phyloP scores from a whole-genome alignment of 1,140 invertebrate species.

The Caenorhabditis briggsae region DNA sequence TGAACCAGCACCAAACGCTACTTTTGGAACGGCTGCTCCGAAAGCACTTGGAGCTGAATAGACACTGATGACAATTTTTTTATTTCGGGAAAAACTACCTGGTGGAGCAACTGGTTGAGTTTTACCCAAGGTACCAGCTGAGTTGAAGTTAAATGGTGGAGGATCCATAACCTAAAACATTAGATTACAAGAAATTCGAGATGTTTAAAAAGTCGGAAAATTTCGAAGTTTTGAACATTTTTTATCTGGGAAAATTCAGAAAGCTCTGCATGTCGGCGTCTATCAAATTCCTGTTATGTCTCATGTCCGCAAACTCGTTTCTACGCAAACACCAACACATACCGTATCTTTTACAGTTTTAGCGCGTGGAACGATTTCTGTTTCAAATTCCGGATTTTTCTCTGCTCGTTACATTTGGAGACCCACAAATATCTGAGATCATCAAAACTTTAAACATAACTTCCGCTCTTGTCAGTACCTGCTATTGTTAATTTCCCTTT shows the following conservation, averaged over 20 bases:
- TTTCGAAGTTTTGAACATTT: too few relatives aligned
- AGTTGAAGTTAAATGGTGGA: conserved; percentile 41
- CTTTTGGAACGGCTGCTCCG: conserved; percentile 18
- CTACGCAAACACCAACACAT: not conserved
- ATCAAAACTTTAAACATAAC: too few relatives aligned
- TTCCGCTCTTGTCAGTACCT: too few relatives aligned
- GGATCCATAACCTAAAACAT: conserved; percentile 38
- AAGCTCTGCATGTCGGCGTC: too few relatives aligned
- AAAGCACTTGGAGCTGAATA: conserved; percentile 24
- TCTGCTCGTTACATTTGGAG: too few relatives aligned
- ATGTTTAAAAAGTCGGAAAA: not conserved
- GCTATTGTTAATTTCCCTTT: too few relatives aligned
- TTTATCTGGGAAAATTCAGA: too few relatives aligned
- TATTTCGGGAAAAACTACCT: not conserved
- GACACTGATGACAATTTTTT: not conserved
- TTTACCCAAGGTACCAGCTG: conserved; percentile 24
- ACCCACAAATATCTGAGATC: too few relatives aligned
- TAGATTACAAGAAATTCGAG: not conserved
- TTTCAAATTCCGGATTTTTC: not conserved
- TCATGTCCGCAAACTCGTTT: not conserved
- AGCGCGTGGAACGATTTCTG: not conserved
- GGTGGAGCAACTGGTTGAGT: not conserved
- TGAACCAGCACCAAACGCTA: not conserved
- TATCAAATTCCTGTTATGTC: not conserved
- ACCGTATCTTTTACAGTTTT: not conserved